Evolutionary conservation across 1,140 invertebrate genomes (phyloP), one percentile per base, ranked within the genome.

Genomic region (Pararge aegeria): DNA sequence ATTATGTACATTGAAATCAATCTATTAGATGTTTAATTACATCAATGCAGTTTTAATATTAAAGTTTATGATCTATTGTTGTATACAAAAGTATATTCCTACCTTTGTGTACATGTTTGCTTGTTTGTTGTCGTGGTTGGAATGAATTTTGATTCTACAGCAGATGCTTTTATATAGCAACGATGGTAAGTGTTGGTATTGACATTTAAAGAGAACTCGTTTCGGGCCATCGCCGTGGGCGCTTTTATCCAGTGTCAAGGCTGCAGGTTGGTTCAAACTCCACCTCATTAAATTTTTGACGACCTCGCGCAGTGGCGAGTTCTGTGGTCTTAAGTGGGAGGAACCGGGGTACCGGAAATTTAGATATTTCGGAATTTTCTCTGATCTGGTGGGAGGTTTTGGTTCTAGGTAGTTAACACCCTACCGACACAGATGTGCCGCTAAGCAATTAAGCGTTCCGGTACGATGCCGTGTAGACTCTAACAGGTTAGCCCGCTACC

Each of bases 31-130:
- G n/a, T n/a, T n/a, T n/a, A 37, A 37, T 37, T 37, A 5, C 30
- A 37, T 37, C n/a, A n/a, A n/a, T n/a, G n/a, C n/a, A n/a, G n/a
- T n/a, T 30, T 4, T 1, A 7, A 40, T 40, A 15, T 1, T 40
- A 16, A 40, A 16, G 2, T 16, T 16, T 5, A 16, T 16, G 38
- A 40, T 16, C 16, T 16, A 40, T 40, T 6, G 15, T 12, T 46
- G 30, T 34, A 34, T 12, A 19, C 15, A 12, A 46, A 46, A 46
- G 15, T 3, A 46, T 20, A 10, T 46, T 20, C 42, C 21, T 50
- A 63, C 56, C 63, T 62, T 63, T 29, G 65, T 44, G 59, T 61
- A 66, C 59, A 66, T 66, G 64, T 66, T 66, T 61, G 57, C 49
- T 61, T 60, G 57, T 56, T 65, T 40, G 57, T 48, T 59, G 40